phyloP scores from a whole-genome alignment of 2,888 invertebrate genomes.

The Lepidocyrtinus sp. region DNA sequence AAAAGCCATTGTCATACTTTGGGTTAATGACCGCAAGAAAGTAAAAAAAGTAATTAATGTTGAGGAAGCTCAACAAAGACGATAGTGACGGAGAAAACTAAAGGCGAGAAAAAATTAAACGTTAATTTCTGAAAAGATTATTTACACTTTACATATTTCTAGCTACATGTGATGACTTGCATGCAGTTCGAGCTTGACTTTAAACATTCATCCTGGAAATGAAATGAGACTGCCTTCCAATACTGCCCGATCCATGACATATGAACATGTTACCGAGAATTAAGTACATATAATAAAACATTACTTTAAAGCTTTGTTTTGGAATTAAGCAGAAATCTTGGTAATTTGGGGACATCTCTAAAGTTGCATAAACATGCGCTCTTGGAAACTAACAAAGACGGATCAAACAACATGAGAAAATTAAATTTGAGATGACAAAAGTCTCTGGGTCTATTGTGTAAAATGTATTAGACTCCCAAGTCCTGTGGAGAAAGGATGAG shows the following conservation, averaged over 20 bases:
- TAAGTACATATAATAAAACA: no score
- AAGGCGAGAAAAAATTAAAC: constrained; percentile 48
- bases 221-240: no score
- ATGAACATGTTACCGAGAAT: no score
- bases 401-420: neutral
- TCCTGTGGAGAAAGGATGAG: neutral
- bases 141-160: neutral
- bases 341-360: no score
- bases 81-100: constrained; percentile 24
- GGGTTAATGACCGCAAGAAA: constrained; percentile 57
- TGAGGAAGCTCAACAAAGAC: constrained; percentile 41
- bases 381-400: no score
- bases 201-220: no score
- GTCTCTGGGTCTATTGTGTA: neutral
- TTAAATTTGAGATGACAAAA: neutral
- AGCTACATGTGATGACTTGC: no score
- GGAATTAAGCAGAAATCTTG: no score
- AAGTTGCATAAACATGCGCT: no score
- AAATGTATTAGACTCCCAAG: neutral
- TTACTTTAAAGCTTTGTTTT: no score
- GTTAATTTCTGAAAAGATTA: constrained; percentile 41
- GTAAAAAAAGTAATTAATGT: constrained; percentile 51
- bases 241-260: no score
- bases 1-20: constrained; percentile 55
- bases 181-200: no score